Base-by-base conservation (phyloP, 2,888 invertebrate genomes). In the Oscheius sp. region DNA sequence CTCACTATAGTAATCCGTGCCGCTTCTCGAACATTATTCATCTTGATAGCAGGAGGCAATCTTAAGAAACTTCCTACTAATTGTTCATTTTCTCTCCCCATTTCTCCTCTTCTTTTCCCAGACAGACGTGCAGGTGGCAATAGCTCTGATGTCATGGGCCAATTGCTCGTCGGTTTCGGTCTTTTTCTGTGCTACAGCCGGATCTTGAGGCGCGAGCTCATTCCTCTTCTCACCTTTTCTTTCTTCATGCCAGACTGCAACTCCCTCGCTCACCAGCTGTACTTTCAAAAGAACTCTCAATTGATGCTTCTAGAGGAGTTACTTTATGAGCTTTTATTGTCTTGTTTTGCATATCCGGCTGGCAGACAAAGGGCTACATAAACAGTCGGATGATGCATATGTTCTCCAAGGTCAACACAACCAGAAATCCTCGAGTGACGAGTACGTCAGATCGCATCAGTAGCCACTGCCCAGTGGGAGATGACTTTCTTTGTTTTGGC, bases 391-490 rank as follows among this genome's bases (percentile, higher is more conserved):
- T 52, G 52, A n/a, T 57, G 57, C 61, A 61, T 61, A 61, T 61
- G 61, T 61, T 45, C 61, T 45, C 31, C 61, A 61, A 61, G 61
- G 61, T 61, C 61, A 61, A 27, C 27, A 45, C 29, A 61, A 61
- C 45, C 42, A 61, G 61, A 61, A 61, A 61, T 61, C 61, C 42
- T 29, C 42, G 29, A 61, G 42, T 61, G 61, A 61, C 61, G 61
- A 45, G 45, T 61, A 61, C 45, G 61, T 45, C 61, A 61, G 61
- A 61, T 61, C 61, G 61, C 45, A 61, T 61, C 61, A 61, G 29
- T 45, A 61, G n/a, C 29, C 61, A 27, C 15, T 45, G 29, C 42
- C 58, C 29, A 34, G 55, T 34, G n/a, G 52, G 52, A 52, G 52
- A 23, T 20, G 55, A 34, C 55, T 55, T 33, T 34, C 34, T 34